These are phyloP conservation scores for Conistra vaccinii DNA, from an alignment of 2,888 invertebrate genomes.

Conservation along the genomic window DNA sequence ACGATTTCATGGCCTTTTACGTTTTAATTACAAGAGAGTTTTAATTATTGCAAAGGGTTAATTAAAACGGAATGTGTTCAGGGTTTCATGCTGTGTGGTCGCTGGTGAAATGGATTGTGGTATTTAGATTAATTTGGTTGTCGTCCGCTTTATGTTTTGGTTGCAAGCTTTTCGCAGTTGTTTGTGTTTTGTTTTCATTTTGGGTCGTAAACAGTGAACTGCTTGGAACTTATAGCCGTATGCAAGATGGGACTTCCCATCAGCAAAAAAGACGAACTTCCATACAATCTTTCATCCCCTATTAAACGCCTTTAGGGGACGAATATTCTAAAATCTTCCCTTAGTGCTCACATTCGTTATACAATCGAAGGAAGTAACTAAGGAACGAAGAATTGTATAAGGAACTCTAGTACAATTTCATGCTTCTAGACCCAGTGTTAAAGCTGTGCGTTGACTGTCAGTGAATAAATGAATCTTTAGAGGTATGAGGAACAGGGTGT, in stretches of 20 bases:
- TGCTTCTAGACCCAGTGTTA: too few relatives aligned
- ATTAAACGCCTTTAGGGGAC: background rate
- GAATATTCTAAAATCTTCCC: background rate
- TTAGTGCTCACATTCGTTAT: background rate
- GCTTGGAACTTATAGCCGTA: background rate
- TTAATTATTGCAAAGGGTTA: conserved; percentile 46
- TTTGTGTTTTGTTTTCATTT: conserved; percentile 1
- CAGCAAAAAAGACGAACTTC: background rate
- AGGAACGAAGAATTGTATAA: too few relatives aligned
- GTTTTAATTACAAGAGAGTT: conserved; percentile 37
- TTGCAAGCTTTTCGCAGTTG: background rate
- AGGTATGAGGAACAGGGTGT: too few relatives aligned
- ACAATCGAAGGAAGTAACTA: background rate
- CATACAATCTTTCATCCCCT: background rate
- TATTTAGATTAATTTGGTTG: conserved; percentile 24
- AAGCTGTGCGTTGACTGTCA: too few relatives aligned
- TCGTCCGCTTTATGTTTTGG: conserved; percentile 26
- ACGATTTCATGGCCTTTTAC: conserved; percentile 29
- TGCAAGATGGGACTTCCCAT: background rate
- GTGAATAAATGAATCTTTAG: too few relatives aligned
- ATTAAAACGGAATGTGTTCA: conserved; percentile 38
- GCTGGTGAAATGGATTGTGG: conserved; percentile 43
- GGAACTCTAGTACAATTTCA: too few relatives aligned
- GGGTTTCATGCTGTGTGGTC: conserved; percentile 36
- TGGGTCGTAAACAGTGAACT: background rate